Base-by-base conservation (phyloP, 2,797 vertebrate species). In the Ambastaia sidthimunki region DNA sequence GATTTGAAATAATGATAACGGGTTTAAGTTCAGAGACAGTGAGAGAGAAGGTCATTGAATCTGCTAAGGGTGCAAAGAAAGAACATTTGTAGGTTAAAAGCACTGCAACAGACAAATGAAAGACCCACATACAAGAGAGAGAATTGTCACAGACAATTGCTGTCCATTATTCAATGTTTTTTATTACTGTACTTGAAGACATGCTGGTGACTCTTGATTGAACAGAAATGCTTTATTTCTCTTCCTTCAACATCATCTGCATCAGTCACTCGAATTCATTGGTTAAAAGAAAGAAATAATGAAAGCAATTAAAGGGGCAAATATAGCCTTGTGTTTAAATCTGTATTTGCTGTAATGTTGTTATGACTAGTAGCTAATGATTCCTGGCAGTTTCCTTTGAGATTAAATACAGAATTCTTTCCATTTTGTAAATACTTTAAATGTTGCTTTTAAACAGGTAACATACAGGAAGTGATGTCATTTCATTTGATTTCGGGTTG, bases 221-320 rank as follows among this genome's bases (percentile, higher is more conserved):
- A 69, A 16, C 47, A 31, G 65, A 69, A 69, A 69, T 48, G 34
- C 31, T 31, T 18, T 6, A 37, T 6, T 60, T 69, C 55, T 19
- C 74, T n/a, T 76, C 2, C 74, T 19, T 5, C 21, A 19, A 66
- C 21, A 57, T 16, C 23, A 77, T 68, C 75, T 47, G 23, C 34
- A 44, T 77, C 37, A 16, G 25, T 79, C 71, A 77, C 19, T 80
- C 78, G 67, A 60, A 80, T 62, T 81, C 80, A 84, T 37, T 15
- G 81, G 83, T 54, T 57, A 28, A 50, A 6, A 37, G 57, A 70
- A 70, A n/a, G 74, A 75, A 74, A 78, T 74, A 34, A 87, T 77
- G 72, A 25, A 77, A 70, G 70, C 69, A 84, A 74, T 75, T 75
- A 78, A 73, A 82, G 80, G 4, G 73, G 70, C 66, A 83, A 84